phyloP scores from a whole-genome alignment of 2,888 invertebrate genomes.

The Drosophila acutilabella region DNA sequence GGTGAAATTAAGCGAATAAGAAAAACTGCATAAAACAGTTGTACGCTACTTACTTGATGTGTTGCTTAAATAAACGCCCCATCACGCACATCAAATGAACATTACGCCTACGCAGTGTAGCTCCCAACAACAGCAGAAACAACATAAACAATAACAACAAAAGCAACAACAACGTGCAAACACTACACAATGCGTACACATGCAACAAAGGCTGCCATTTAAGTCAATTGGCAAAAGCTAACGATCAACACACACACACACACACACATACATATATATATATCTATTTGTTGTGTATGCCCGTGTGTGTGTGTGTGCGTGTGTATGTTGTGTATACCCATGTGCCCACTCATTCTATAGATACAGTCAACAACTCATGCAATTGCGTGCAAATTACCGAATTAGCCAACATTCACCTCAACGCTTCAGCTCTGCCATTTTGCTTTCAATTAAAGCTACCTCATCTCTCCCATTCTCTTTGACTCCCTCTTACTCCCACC shows the following conservation, averaged over 20 bases:
- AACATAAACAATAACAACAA: neutral
- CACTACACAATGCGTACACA: conserved; percentile 49
- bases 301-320: conserved; percentile 5
- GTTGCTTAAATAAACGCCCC: conserved; percentile 45
- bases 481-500: neutral
- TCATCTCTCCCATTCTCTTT: conserved; percentile 3
- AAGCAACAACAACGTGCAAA: conserved; percentile 28
- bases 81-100: conserved; percentile 75
- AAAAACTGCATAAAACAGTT: conserved; percentile 21
- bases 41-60: conserved; percentile 21
- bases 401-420: conserved; percentile 74
- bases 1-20: neutral
- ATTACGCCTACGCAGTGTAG: conserved; percentile 73
- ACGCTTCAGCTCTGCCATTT: conserved; percentile 70
- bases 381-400: conserved; percentile 80
- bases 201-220: conserved; percentile 75
- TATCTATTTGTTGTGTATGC: conserved; percentile 23
- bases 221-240: conserved; percentile 76
- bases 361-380: conserved; percentile 80
- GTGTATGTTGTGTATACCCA: conserved; percentile 33
- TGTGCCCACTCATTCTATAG: conserved; percentile 68
- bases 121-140: conserved; percentile 3
- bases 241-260: conserved; percentile 53
- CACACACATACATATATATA: conserved; percentile 22
- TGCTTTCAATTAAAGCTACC: conserved; percentile 73